phyloP scores from a whole-genome alignment of 2,888 invertebrate genomes.

The Tenodera sinensis region DNA sequence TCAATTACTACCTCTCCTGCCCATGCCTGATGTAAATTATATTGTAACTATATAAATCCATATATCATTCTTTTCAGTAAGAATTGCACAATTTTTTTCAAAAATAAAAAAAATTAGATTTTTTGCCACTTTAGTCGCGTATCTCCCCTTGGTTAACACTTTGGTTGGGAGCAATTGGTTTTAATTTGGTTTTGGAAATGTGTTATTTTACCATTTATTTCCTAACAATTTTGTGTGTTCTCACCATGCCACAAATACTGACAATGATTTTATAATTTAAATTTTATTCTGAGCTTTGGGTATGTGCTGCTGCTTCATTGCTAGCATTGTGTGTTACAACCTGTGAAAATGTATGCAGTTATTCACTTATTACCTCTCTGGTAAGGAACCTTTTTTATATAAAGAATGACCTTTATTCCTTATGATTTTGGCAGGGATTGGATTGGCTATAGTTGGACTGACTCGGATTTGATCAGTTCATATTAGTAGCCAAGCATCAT shows the following conservation, averaged over 20 bases:
- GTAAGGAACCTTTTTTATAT: background rate
- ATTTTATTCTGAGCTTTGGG: background rate
- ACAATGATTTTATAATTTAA: background rate
- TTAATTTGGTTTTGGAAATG: background rate
- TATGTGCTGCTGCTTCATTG: too few species aligned
- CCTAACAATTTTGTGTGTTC: background rate
- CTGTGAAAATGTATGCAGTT: background rate
- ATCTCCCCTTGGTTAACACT: too few species aligned
- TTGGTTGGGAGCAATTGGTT: too few species aligned
- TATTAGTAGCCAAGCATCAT: background rate
- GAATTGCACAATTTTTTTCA: too few species aligned
- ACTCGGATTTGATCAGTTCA: constrained; percentile 13
- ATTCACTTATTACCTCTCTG: background rate
- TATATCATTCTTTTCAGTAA: too few species aligned
- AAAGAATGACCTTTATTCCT: background rate
- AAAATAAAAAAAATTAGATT: too few species aligned
- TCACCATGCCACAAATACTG: background rate
- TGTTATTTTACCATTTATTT: background rate
- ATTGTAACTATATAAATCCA: too few species aligned
- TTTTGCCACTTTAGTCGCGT: too few species aligned
- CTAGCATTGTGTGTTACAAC: too few species aligned
- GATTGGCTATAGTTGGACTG: constrained; percentile 15
- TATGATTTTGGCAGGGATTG: constrained; percentile 21
- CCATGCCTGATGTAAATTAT: too few species aligned
- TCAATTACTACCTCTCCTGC: too few species aligned